phyloP scores from a whole-genome alignment of 1,140 invertebrate genomes.

The Drosophila sp. region DNA sequence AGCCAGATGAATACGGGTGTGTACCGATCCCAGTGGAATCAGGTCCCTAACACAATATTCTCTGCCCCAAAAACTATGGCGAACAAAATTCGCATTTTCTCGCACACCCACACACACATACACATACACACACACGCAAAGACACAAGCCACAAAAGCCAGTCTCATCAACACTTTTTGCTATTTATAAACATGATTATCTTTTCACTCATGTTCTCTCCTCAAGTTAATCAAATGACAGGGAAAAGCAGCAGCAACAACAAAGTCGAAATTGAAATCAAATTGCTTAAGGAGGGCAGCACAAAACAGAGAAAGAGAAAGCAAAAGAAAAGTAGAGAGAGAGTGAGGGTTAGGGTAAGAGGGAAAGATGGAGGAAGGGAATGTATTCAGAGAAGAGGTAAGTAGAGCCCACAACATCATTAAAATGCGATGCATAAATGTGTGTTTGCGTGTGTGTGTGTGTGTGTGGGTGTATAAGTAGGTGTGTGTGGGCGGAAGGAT shows the following conservation, averaged over 20 bases:
- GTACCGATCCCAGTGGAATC: slow-evolving; percentile 1
- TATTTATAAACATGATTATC: slow-evolving; percentile 57
- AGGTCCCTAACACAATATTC: neutral
- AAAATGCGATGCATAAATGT: slow-evolving; percentile 56
- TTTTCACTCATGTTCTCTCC: slow-evolving; percentile 37
- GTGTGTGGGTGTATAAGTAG: neutral
- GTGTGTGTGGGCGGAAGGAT: neutral
- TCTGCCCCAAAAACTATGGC: slow-evolving; percentile 27
- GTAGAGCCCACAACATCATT: slow-evolving; percentile 37
- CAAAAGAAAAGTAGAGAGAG: slow-evolving; percentile 11
- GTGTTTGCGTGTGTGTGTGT: slow-evolving; percentile 7
- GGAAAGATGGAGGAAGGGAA: slow-evolving; percentile 4
- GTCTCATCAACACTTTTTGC: slow-evolving; percentile 61
- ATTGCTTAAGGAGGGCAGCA: slow-evolving; percentile 44
- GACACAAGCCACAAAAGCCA: slow-evolving; percentile 46
- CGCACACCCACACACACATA: slow-evolving; percentile 5
- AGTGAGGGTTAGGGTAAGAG: neutral
- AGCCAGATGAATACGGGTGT: neutral
- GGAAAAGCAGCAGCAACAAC: slow-evolving; percentile 49
- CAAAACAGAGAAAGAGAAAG: slow-evolving; percentile 20
- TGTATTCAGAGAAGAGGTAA: neutral
- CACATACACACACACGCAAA: neutral
- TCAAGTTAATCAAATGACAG: slow-evolving; percentile 53
- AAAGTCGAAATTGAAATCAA: slow-evolving; percentile 63
- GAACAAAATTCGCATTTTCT: slow-evolving; percentile 3